Percentiles rank a stretch among this genome's conserved stretches.
These are phyloP conservation scores for Rana temporaria DNA, from an alignment of 2,113 vertebrate genomes.

Conservation along the genomic window DNA sequence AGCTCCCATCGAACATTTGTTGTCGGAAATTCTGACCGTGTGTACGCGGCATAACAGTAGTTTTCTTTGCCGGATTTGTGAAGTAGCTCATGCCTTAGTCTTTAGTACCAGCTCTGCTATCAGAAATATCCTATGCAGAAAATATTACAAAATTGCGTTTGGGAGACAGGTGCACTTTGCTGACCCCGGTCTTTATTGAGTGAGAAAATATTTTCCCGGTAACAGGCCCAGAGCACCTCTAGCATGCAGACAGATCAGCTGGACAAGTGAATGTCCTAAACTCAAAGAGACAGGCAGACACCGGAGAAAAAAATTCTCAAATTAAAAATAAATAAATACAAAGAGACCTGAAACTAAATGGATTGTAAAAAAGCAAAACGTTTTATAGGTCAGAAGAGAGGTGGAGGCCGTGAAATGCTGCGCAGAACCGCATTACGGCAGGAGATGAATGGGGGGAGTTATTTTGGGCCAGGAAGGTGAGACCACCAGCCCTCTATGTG, in stretches of 20 bases:
- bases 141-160: too few relatives aligned
- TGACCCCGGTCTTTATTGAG: too few relatives aligned
- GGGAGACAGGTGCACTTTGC: too few relatives aligned
- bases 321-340: neutral
- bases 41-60: too few relatives aligned
- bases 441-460: neutral
- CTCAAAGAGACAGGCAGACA: constrained; percentile 6
- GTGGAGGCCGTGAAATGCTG: neutral
- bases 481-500: neutral
- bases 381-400: neutral
- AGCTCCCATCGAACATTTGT: too few relatives aligned
- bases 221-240: neutral
- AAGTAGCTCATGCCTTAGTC: too few relatives aligned
- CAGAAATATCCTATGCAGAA: too few relatives aligned
- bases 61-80: too few relatives aligned
- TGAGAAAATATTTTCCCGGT: too few relatives aligned
- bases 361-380: neutral
- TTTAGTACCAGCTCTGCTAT: too few relatives aligned
- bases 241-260: neutral
- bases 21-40: too few relatives aligned
- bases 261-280: constrained; percentile 2
- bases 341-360: neutral
- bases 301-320: neutral
- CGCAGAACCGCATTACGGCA: neutral
- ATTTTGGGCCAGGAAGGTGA: neutral